These are phyloP conservation scores for Carcina quercana DNA, from an alignment of 2,888 invertebrate genomes.

Conservation along the genomic window DNA sequence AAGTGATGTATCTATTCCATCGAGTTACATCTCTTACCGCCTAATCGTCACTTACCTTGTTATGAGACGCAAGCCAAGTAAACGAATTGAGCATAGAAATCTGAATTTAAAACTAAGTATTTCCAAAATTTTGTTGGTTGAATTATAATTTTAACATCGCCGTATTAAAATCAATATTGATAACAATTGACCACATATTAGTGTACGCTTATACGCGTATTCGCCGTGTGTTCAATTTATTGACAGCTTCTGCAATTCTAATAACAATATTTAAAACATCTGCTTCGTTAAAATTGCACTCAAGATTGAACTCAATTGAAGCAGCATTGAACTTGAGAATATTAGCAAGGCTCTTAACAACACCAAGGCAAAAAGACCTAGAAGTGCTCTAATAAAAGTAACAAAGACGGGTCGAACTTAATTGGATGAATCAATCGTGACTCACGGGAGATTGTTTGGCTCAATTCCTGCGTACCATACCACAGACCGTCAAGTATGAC, in stretches of 20 bases:
- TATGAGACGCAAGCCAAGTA: no score
- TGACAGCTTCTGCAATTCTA: neutral
- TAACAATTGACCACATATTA: no score
- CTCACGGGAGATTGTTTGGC: conserved; percentile 44
- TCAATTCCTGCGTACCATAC: conserved; percentile 44
- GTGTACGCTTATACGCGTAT: no score
- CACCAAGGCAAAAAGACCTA: conserved; percentile 24
- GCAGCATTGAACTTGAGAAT: conserved; percentile 43
- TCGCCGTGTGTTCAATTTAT: no score
- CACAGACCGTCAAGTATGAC: conserved; percentile 54
- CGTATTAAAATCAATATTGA: no score
- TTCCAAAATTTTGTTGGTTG: no score
- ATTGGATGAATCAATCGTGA: conserved; percentile 36
- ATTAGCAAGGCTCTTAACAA: conserved; percentile 31
- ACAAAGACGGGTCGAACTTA: conserved; percentile 20
- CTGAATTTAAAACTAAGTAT: no score
- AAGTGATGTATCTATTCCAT: no score
- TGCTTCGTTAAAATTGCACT: conserved; percentile 9
- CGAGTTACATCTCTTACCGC: no score
- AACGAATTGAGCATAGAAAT: no score
- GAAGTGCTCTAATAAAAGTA: conserved; percentile 10
- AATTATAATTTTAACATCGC: no score
- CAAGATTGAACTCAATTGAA: conserved; percentile 35
- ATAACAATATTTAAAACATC: conserved; percentile 4
- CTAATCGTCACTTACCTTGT: no score